Evolutionary conservation across 2,797 vertebrate species (phyloP).

Genomic region (Labeo calbasu): DNA sequence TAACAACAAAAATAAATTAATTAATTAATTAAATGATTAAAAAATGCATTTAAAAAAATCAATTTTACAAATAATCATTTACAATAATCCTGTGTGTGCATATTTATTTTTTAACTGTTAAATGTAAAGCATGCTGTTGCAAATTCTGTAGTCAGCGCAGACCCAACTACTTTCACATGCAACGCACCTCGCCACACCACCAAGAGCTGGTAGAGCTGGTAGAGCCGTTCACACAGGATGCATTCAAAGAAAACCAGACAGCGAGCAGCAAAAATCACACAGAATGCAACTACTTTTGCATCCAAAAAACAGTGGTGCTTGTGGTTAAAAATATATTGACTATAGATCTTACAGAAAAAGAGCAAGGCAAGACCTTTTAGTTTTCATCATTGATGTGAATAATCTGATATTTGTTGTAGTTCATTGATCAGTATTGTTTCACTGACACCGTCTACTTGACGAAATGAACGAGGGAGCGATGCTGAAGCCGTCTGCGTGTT

Average conservation of each 20-base stretch:
- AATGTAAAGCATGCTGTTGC: not conserved
- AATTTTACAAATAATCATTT: no score
- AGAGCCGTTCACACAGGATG: not conserved
- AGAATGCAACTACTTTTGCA: not conserved
- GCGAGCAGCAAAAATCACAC: not conserved
- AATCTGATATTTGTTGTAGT: not conserved
- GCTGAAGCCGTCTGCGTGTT: conserved; percentile 65
- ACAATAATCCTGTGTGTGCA: no score
- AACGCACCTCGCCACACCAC: not conserved
- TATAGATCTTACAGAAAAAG: not conserved
- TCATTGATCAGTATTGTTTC: not conserved
- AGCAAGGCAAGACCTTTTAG: not conserved
- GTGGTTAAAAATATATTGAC: not conserved
- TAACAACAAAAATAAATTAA: no score
- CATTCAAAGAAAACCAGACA: not conserved
- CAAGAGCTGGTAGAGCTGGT: not conserved
- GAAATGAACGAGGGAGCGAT: conserved; percentile 15
- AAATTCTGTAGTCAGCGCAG: not conserved
- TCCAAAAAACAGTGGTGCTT: not conserved
- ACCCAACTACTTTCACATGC: not conserved
- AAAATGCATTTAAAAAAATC: no score
- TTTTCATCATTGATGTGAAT: not conserved
- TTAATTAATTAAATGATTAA: no score
- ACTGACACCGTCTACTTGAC: not conserved
- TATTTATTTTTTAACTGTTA: not conserved